Conservation (phyloP, 2,113 vertebrate species). For the Ceyx cyanopectus region DNA sequence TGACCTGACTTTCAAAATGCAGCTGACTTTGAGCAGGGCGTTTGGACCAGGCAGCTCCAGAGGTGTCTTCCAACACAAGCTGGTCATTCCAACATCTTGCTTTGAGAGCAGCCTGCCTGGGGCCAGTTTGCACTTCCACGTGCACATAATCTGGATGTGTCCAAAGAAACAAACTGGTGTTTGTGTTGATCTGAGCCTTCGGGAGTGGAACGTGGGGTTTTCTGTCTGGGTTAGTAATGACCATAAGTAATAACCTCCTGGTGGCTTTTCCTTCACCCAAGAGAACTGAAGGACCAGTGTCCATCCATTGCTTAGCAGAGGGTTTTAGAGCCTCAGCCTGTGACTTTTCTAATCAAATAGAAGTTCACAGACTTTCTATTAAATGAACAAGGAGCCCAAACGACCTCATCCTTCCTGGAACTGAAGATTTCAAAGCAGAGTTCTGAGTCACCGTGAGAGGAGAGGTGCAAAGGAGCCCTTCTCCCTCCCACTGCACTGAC, state of each 20-base stretch:
- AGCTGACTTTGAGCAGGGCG: background rate
- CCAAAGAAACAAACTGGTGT: background rate
- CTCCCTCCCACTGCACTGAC: background rate
- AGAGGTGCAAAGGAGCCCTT: background rate
- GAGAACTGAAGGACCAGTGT: background rate
- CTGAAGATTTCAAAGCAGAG: background rate
- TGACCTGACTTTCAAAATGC: background rate
- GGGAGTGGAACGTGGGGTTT: background rate
- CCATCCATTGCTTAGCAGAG: background rate
- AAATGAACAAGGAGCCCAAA: background rate
- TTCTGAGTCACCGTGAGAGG: conserved; percentile 20
- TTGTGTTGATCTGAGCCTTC: background rate
- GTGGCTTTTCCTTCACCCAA: background rate
- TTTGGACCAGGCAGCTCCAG: background rate
- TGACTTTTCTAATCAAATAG: background rate
- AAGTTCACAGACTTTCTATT: background rate
- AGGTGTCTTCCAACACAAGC: background rate
- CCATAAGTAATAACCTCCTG: background rate
- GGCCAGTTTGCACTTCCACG: background rate
- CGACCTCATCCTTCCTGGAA: background rate
- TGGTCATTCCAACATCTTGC: background rate
- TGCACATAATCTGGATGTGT: background rate
- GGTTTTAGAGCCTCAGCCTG: background rate
- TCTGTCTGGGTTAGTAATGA: background rate
- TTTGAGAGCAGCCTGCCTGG: background rate